These are phyloP conservation scores for Ischnus inquisitorius DNA, from an alignment of 2,888 invertebrate genomes.

Conservation along the genomic window DNA sequence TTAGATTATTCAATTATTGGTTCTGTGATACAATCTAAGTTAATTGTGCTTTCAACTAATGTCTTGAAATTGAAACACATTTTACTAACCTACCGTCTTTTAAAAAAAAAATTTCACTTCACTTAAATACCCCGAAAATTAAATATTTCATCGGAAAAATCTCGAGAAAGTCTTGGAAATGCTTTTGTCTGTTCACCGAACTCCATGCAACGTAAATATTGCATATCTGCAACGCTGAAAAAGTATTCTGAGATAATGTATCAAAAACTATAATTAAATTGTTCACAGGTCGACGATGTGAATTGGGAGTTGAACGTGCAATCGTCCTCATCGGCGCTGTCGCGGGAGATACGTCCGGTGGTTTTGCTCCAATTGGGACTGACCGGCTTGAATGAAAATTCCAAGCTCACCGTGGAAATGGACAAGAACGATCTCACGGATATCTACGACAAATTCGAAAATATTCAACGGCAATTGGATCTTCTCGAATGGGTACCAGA, in stretches of 20 bases:
- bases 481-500: slow-evolving; percentile 76
- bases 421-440: slow-evolving; percentile 77
- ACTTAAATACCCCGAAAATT: too few relatives aligned
- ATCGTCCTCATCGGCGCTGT: slow-evolving; percentile 79
- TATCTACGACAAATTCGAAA: slow-evolving; percentile 80
- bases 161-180: too few relatives aligned
- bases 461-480: slow-evolving; percentile 82
- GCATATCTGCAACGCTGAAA: too few relatives aligned
- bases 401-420: slow-evolving; percentile 80
- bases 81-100: too few relatives aligned
- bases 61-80: too few relatives aligned
- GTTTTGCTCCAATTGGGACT: slow-evolving; percentile 79
- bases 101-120: too few relatives aligned
- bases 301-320: slow-evolving; percentile 81
- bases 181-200: too few relatives aligned
- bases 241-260: background rate
- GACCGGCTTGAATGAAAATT: slow-evolving; percentile 71
- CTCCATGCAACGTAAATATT: too few relatives aligned
- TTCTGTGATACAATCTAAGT: too few relatives aligned
- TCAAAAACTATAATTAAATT: slow-evolving; percentile 2
- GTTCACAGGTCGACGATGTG: slow-evolving; percentile 77
- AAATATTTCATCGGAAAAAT: too few relatives aligned
- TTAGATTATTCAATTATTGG: too few relatives aligned
- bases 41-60: too few relatives aligned
- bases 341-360: slow-evolving; percentile 78